Evolutionary conservation across 2,888 invertebrate genomes (phyloP).

Genomic region (Phania funesta): DNA sequence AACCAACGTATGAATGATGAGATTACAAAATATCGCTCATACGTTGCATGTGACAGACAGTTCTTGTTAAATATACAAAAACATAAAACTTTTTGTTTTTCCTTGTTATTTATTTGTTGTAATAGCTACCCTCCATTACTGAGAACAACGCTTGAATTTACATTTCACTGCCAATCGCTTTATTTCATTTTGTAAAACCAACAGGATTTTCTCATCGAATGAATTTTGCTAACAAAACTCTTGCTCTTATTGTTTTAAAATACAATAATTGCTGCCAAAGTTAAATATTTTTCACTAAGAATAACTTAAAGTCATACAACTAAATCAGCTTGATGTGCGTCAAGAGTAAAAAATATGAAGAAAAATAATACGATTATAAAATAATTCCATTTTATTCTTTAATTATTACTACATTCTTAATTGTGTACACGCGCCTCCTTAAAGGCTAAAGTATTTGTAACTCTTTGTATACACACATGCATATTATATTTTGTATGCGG

Average conservation of each 20-base stretch:
- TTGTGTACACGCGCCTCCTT: constrained; percentile 36
- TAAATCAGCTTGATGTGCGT: constrained; percentile 11
- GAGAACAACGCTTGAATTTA: neutral
- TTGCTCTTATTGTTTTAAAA: constrained; percentile 3
- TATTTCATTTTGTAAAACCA: neutral
- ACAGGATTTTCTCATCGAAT: constrained; percentile 28
- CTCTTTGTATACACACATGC: neutral
- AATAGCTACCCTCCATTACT: neutral
- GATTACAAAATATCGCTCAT: constrained; percentile 43
- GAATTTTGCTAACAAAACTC: constrained; percentile 5
- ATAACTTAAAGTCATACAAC: constrained; percentile 29
- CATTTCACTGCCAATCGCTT: neutral
- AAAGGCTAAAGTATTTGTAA: constrained; percentile 30
- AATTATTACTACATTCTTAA: constrained; percentile 26
- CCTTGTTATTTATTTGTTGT: neutral
- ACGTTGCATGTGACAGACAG: constrained; percentile 32
- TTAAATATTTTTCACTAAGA: neutral
- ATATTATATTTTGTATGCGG: neutral
- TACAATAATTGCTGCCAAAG: neutral
- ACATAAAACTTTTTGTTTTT: neutral
- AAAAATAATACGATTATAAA: constrained; percentile 4
- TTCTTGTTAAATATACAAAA: neutral
- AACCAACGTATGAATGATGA: too few relatives aligned
- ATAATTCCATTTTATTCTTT: constrained; percentile 44
- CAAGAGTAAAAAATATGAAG: neutral